Conservation (phyloP, 2,888 invertebrate genomes). For the Perdita meconis region DNA sequence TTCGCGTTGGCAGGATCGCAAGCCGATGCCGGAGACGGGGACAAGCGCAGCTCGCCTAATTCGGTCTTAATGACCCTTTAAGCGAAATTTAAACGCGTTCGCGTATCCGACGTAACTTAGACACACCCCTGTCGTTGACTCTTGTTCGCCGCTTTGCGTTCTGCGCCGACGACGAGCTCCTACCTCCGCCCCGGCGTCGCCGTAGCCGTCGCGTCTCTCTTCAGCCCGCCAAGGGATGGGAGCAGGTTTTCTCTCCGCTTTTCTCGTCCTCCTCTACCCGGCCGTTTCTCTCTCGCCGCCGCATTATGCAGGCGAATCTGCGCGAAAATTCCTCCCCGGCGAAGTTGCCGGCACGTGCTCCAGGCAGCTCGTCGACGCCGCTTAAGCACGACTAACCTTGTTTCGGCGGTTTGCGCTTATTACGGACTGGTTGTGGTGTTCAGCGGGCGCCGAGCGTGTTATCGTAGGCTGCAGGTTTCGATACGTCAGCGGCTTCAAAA, state of each 20-base stretch:
- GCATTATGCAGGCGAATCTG: constrained; percentile 68
- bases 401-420: constrained; percentile 38
- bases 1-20: constrained; percentile 40
- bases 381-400: constrained; percentile 55
- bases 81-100: constrained; percentile 75
- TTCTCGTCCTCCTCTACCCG: constrained; percentile 8
- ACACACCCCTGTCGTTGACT: constrained; percentile 55
- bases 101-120: constrained; percentile 62
- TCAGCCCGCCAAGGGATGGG: constrained; percentile 18
- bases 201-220: constrained; percentile 12
- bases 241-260: constrained; percentile 17
- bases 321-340: constrained; percentile 54
- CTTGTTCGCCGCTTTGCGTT: constrained; percentile 20
- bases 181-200: too few relatives aligned
- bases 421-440: not conserved
- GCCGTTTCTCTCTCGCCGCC: constrained; percentile 15
- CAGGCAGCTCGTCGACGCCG: constrained; percentile 65
- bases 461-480: constrained; percentile 16
- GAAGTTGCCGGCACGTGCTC: constrained; percentile 70
- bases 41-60: constrained; percentile 60
- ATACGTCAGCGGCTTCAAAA: constrained; percentile 23
- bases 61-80: constrained; percentile 74
- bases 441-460: constrained; percentile 9
- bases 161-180: not conserved
- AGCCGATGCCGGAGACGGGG: constrained; percentile 32